These are phyloP conservation scores for Sebastes hubbsi DNA, from an alignment of 2,797 vertebrate species.

Conservation along the genomic window DNA sequence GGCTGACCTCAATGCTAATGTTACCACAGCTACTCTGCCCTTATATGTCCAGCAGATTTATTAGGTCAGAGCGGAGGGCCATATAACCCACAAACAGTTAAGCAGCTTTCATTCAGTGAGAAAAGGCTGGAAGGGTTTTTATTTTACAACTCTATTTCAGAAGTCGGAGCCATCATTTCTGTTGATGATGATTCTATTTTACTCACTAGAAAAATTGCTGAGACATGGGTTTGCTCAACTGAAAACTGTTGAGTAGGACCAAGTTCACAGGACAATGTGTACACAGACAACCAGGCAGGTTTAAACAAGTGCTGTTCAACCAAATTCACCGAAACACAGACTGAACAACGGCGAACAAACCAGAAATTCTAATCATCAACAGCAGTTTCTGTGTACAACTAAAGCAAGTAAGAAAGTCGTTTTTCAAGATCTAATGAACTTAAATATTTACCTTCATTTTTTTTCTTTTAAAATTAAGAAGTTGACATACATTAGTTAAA, in stretches of 20 bases:
- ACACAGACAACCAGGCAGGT: not conserved
- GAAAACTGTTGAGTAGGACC: not conserved
- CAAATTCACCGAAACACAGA: not conserved
- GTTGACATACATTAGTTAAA: not conserved
- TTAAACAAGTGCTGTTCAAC: not conserved
- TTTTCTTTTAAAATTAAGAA: not conserved
- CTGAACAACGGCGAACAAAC: not conserved
- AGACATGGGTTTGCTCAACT: not conserved
- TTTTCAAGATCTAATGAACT: not conserved
- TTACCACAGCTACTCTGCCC: slow-evolving; percentile 35
- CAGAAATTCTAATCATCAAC: not conserved
- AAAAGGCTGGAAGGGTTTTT: not conserved
- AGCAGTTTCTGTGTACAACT: not conserved
- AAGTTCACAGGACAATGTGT: not conserved
- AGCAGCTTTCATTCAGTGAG: not conserved
- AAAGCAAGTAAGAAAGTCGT: not conserved
- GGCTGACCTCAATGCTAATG: slow-evolving; percentile 38
- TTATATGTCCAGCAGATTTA: slow-evolving; percentile 36
- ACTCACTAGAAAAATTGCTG: slow-evolving; percentile 18
- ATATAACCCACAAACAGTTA: slow-evolving; percentile 9
- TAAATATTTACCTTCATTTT: not conserved
- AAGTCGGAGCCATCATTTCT: slow-evolving; percentile 5
- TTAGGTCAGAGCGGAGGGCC: slow-evolving; percentile 15
- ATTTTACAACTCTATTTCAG: not conserved
- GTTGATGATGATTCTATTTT: slow-evolving; percentile 14